Evolutionary conservation across 2,888 invertebrate genomes (phyloP).

Genomic region (Melipona bicolor): DNA sequence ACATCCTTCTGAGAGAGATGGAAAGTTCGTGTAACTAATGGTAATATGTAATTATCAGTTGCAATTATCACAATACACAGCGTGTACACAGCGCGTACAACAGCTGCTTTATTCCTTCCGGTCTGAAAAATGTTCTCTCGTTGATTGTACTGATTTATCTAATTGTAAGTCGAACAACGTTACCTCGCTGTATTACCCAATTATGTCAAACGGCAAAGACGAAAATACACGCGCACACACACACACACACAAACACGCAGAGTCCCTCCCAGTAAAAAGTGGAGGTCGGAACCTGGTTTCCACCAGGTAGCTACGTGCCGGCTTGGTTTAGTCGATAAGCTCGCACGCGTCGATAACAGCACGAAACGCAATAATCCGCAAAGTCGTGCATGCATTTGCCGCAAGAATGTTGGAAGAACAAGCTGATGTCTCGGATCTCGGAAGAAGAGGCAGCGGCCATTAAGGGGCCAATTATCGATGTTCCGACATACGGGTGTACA

Average conservation of each 20-base stretch:
- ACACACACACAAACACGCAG: too few species aligned
- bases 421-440: constrained; percentile 26
- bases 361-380: constrained; percentile 31
- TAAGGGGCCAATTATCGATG: constrained; percentile 51
- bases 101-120: too few species aligned
- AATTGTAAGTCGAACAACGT: not conserved
- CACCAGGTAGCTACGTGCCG: not conserved
- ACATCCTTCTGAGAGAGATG: too few species aligned
- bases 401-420: constrained; percentile 41
- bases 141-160: too few species aligned
- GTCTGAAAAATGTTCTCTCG: too few species aligned
- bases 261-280: not conserved
- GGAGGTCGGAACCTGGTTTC: not conserved
- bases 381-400: constrained; percentile 19
- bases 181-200: not conserved
- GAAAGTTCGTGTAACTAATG: too few species aligned
- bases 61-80: too few species aligned
- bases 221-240: not conserved
- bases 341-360: constrained; percentile 41
- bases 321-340: constrained; percentile 47
- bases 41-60: too few species aligned
- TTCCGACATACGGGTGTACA: constrained; percentile 40
- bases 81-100: too few species aligned
- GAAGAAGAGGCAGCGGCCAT: constrained; percentile 42
- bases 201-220: constrained; percentile 10